Evolutionary conservation across 2,888 invertebrate species (phyloP), one percentile per base, ranked within the genome.

Genomic region (Eupithecia subfuscata): DNA sequence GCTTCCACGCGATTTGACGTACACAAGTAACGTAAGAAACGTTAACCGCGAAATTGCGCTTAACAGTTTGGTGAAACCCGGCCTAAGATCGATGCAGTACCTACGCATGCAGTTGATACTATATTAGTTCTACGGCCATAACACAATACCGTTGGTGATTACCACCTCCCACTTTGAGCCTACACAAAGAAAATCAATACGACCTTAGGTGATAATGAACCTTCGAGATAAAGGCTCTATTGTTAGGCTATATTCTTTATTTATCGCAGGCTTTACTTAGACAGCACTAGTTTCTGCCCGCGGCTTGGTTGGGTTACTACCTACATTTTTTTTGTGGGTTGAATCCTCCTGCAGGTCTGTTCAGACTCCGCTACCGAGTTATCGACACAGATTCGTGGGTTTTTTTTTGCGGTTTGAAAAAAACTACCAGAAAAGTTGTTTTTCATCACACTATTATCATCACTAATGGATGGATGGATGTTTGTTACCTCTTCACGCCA

Each of bases 181-280:
- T 60, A 25, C 60, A 60, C 60, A 60, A 60, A 60, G 60, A 25
- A 25, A 60, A 60, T 25, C 60, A 25, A 60, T 25, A 60, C 25
- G 22, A 5, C 22, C 25, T 60, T 60, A 25, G 12, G 60, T 60
- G 60, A 60, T 60, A 60, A 25, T 60, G 60, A 56, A 60, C 12
- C 52, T 56, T 60, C 60, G 6, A 25, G 22, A 60, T 25, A 25
- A 60, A 25, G 22, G n/a, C 25, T 25, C 25, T 25, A 60, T 25
- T 60, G 60, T 37, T 5, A 37, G 52, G 2, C 22, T 56, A 16
- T 22, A 56, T 22, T 56, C 52, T 11, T 56, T 52, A 52, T 52
- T 52, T 52, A 52, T 52, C 52, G 52, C n/a, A 8, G 52, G 18
- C 18, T 52, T 52, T 18, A 8, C 52, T 52, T n/a, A n/a, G 45